A percentile compares a stretch with the other conserved stretches of the same genome.
Evolutionary conservation across 30 jellyfish, hydroid and myxozoan genomes (phyloP).

Genomic region (Clytia hemisphaerica): DNA sequence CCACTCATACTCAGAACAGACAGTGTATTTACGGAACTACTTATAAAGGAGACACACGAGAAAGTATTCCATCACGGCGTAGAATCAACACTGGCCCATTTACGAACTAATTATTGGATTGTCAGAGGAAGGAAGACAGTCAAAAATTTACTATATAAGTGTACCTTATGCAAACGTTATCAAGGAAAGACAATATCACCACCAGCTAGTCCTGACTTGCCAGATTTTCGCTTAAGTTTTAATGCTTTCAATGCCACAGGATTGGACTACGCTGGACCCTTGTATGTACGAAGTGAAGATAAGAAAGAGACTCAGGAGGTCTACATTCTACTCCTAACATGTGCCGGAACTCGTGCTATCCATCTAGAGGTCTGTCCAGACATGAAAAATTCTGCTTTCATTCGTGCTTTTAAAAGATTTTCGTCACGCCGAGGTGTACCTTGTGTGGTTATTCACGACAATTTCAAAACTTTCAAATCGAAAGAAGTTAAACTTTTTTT

Average conservation of each 20-base stretch:
- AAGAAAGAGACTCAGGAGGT: background rate
- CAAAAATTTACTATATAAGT: background rate
- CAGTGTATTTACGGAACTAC: conserved; percentile 1
- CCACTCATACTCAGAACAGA: background rate
- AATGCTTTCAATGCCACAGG: background rate
- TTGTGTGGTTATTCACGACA: background rate
- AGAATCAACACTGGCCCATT: conserved; percentile 1
- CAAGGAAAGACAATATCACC: background rate
- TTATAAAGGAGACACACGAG: background rate
- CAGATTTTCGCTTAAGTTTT: background rate
- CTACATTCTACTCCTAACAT: conserved; percentile 17
- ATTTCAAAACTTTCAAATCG: conserved; percentile 41
- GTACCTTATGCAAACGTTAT: background rate
- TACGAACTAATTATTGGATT: conserved; percentile 2
- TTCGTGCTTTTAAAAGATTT: conserved; percentile 14
- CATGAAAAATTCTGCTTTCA: background rate
- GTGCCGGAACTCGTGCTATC: conserved; percentile 33
- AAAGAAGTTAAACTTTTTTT: conserved; percentile 12
- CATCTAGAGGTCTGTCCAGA: conserved; percentile 3
- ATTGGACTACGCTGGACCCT: conserved; percentile 3
- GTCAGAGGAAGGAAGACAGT: conserved; percentile 10
- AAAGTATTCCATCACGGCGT: conserved; percentile 12
- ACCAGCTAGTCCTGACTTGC: background rate
- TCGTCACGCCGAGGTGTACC: conserved; percentile 22
- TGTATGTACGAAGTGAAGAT: background rate